Evolutionary conservation across 2,888 invertebrate species (phyloP), one percentile per base, ranked within the genome.

Genomic region (Drosophila multiciliata): DNA sequence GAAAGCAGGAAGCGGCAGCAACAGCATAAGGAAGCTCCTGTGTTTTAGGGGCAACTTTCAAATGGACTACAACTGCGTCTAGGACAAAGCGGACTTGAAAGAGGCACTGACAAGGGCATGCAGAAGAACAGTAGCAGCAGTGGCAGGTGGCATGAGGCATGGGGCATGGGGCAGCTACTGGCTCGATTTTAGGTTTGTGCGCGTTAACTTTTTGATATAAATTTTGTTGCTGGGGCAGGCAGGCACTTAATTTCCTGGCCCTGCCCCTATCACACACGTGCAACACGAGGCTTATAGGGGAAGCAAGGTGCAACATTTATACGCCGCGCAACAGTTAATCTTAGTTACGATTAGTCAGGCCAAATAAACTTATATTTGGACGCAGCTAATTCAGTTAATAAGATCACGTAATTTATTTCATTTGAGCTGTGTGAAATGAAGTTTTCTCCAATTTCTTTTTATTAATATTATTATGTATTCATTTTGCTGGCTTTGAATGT

Each of bases 381-480:
- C 33, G 42, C 11, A 17, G 23, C 23, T 45, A 8, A 23, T 45
- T 45, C 55, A 63, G 73, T 87, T 87, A 87, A 87, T 87, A 87
- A 87, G 88, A 87, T 87, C 87, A 87, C 87, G 87, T 87, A 87
- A 87, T 87, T 83, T 87, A 83, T 87, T 87, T 84, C 76, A 81
- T 86, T 87, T 81, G 63, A 64, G 61, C 42, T 66, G 53, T 72
- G 55, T 58, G 23, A 54, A 29, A 40, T 29, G 40, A 40, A 42
- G 20, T 53, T 17, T 42, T 15, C 3, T 1, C 29, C 57, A 55
- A 66, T 67, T 67, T 67, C 29, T 50, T 55, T 40, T 50, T 50
- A 65, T 67, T 65, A 57, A 57, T 65, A 49, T 54, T 49, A 65
- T 67, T 67, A 66, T 57, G n/a, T 36, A 53, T 32, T 7, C 6